Percentiles rank a stretch among this genome's conserved stretches.
phyloP scores from a whole-genome alignment of 2,888 invertebrate genomes.

The Rhopalosiphum nymphaeae region DNA sequence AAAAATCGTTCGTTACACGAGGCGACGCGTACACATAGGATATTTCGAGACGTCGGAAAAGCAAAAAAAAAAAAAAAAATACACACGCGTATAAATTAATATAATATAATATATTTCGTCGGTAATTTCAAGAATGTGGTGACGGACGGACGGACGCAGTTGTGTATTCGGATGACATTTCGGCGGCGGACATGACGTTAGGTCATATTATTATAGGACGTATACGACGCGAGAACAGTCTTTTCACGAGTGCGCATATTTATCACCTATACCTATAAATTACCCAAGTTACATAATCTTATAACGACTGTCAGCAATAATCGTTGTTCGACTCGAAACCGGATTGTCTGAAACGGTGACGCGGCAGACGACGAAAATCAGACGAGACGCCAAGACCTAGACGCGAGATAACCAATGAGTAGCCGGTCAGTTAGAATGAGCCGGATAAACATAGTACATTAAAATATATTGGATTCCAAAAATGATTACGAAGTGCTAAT shows the following conservation, averaged over 20 bases:
- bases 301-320: neutral
- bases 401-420: neutral
- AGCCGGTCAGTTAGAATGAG: neutral
- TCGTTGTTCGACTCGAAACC: neutral
- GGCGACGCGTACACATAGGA: neutral
- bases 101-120: neutral
- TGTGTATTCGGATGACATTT: neutral
- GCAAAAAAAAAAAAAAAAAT: neutral
- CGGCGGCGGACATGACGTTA: neutral
- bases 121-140: neutral
- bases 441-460: neutral
- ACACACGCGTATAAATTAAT: neutral
- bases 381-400: neutral
- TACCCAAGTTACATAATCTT: neutral
- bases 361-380: neutral
- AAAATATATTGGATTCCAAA: neutral
- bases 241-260: neutral
- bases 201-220: neutral
- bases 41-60: neutral
- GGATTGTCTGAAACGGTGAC: neutral
- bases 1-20: neutral
- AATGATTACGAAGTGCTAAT: neutral
- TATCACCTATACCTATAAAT: neutral
- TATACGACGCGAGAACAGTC: neutral
- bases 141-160: neutral